A percentile compares a stretch with the other conserved stretches of the same genome.
Conservation (phyloP, 2,797 vertebrate species). For the Pitangus sulphuratus region DNA sequence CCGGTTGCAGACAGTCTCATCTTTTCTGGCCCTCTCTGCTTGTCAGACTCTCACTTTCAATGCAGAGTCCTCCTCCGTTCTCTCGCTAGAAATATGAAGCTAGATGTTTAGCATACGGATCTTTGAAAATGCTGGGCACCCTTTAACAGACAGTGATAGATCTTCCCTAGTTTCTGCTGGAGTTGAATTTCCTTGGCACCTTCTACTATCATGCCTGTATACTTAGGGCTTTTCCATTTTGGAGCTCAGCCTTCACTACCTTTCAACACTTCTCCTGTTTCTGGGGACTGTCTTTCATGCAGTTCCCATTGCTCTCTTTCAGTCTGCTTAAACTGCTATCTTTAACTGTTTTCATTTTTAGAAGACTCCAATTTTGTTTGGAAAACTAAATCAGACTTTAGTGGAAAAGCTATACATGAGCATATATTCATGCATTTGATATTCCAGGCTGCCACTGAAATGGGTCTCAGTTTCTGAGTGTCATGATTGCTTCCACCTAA, state of each 20-base stretch:
- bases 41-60: slow-evolving; percentile 19
- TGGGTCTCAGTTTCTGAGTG: neutral
- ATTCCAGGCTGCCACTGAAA: neutral
- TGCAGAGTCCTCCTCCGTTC: neutral
- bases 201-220: slow-evolving; percentile 15
- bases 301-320: slow-evolving; percentile 44
- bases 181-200: slow-evolving; percentile 62
- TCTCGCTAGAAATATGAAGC: slow-evolving; percentile 21
- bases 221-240: slow-evolving; percentile 44
- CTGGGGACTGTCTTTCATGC: slow-evolving; percentile 39
- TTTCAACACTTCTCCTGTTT: slow-evolving; percentile 58
- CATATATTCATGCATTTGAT: neutral
- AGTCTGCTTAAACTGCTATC: slow-evolving; percentile 50
- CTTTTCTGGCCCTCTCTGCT: neutral
- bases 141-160: slow-evolving; percentile 23
- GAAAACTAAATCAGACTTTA: slow-evolving; percentile 5
- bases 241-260: slow-evolving; percentile 31
- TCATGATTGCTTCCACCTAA: neutral
- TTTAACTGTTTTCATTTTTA: slow-evolving; percentile 52
- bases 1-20: neutral
- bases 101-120: slow-evolving; percentile 34
- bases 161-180: neutral
- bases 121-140: slow-evolving; percentile 23
- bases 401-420: neutral
- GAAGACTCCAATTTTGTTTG: slow-evolving; percentile 12